phyloP scores from a whole-genome alignment of 2,888 invertebrate species.

The Podabrus alpinus region DNA sequence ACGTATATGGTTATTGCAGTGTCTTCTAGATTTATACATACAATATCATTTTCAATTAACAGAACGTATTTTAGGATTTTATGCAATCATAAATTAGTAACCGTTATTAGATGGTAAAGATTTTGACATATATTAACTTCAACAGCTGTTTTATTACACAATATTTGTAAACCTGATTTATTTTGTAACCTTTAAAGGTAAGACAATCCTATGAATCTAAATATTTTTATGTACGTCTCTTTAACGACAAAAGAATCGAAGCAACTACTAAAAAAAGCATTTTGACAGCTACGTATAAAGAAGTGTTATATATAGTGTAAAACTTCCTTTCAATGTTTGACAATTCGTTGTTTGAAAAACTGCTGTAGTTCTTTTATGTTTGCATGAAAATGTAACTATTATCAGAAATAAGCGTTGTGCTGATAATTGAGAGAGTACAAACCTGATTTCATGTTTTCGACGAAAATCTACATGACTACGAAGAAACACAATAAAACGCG shows the following conservation, averaged over 20 bases:
- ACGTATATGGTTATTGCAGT: background rate
- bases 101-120: background rate
- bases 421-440: too few relatives aligned
- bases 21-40: background rate
- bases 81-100: background rate
- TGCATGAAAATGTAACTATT: too few relatives aligned
- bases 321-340: too few relatives aligned
- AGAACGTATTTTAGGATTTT: background rate
- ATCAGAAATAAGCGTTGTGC: too few relatives aligned
- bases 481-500: too few relatives aligned
- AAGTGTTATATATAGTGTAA: too few relatives aligned
- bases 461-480: too few relatives aligned
- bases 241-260: background rate
- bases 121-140: background rate
- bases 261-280: background rate
- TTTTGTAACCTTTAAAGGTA: background rate
- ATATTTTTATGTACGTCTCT: background rate
- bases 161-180: background rate
- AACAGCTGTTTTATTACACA: background rate
- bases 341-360: too few relatives aligned
- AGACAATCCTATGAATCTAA: background rate
- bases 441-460: too few relatives aligned
- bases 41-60: background rate
- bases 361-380: too few relatives aligned
- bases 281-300: background rate